Percentiles rank a stretch among this genome's conserved stretches.
Conservation (phyloP, 2,888 invertebrate species). For the Alviniconcha strummeri region DNA sequence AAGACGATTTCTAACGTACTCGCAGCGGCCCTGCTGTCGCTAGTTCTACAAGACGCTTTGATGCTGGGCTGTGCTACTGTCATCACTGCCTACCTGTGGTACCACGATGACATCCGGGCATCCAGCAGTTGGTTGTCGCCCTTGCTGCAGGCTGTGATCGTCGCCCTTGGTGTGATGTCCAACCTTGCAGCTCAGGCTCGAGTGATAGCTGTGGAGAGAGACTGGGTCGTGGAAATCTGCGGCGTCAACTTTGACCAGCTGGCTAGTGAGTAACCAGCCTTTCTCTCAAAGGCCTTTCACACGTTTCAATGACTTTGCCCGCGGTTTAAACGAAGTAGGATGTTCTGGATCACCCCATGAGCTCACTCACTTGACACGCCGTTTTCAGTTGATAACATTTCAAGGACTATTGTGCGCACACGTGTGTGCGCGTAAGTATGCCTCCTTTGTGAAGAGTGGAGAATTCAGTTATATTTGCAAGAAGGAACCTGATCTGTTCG, state of each 20-base stretch:
- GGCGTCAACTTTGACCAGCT: conserved; percentile 68
- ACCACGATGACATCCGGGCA: conserved; percentile 40
- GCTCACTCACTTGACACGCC: no score
- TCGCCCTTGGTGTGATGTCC: conserved; percentile 71
- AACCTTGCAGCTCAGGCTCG: conserved; percentile 71
- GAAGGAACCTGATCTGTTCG: not conserved
- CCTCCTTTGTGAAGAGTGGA: no score
- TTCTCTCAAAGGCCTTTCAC: no score
- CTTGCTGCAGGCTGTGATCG: conserved; percentile 63
- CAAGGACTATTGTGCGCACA: no score
- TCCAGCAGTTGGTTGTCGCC: conserved; percentile 41
- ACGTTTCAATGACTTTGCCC: no score
- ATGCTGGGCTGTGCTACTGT: conserved; percentile 73
- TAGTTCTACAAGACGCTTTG: conserved; percentile 73
- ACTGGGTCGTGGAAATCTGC: conserved; percentile 76
- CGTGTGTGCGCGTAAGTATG: no score
- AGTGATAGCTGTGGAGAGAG: conserved; percentile 72
- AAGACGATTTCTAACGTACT: no score
- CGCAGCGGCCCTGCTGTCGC: conserved; percentile 71
- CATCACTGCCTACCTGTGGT: conserved; percentile 65
- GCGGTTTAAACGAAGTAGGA: no score
- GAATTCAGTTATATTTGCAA: no score
- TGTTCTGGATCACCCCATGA: no score
- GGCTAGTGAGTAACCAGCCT: conserved; percentile 63
- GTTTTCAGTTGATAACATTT: no score